Evolutionary conservation across 1,140 invertebrate genomes (phyloP), one percentile per base, ranked within the genome.

Genomic region (Ceratina calcarata): DNA sequence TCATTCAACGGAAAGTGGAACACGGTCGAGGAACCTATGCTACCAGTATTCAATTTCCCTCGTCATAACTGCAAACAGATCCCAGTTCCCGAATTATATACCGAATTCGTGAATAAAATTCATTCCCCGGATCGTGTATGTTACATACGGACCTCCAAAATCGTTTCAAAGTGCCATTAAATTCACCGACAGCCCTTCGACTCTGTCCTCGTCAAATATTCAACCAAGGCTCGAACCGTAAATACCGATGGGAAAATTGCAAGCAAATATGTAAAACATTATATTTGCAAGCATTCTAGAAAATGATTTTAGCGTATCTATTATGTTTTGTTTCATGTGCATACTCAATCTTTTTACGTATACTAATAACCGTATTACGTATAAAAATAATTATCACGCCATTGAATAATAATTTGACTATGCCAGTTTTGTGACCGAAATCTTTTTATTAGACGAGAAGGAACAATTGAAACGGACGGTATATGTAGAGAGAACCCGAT

Each of bases 51-150:
- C 71, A 74, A 37, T 65, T 58, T 51, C 49, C 60, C 71, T 58
- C 71, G 71, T 73, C 60, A 51, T 53, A 53, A 74, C 24, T 8
- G 60, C 45, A 64, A 74, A 22, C 60, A 22, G 45, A 73, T 45
- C 45, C 24, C 10, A 18, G 6, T 37, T 53, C 60, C 62, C 24
- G 58, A 73, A 64, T 73, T 62, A 62, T 49, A n/a, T 6, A 20
- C n/a, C 13, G 13, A 55, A 53, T 20, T 24, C 22, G 8, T 45
- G 18, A 64, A 20, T 62, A 53, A 64, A 64, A 73, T n/a, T 32
- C 6, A 22, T 32, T 16, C 49, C 3, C 6, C 24, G 1, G n/a
- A n/a, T 51, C 45, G 22, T 32, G 16, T 32, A 45, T 73, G 20
- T 62, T 32, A 51, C 32, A 66, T 16, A 49, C 20, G 1, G 16